Base-by-base conservation (phyloP, 2,113 vertebrate species). In the Neotoma lepida region DNA sequence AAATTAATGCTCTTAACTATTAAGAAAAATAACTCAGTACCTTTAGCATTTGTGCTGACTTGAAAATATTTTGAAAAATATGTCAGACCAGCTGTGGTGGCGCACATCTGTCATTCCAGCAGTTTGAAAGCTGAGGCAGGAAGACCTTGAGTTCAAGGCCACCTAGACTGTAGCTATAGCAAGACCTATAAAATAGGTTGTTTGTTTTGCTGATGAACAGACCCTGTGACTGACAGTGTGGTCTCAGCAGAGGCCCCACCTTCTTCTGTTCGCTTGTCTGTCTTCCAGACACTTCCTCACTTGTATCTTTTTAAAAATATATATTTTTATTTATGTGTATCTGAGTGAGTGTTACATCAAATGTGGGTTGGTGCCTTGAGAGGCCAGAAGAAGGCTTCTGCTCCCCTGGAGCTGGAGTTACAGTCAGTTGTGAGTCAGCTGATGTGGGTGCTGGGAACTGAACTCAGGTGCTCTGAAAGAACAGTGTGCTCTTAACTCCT, bases 41-140 rank as follows among this genome's bases (percentile, higher is more conserved):
- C 71, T 92, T 89, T 93, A 71, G 51, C 92, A 78, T 85, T 96
- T 96, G 70, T 66, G 66, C 76, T 77, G 89, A 95, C 78, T 96
- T 96, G 87, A 95, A 95, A 93, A 87, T 91, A 76, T 66, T 80
- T 84, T 78, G 91, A 84, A 94, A 92, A 89, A 74, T 66, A 4
- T 7, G 39, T 89, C 91, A 85, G 85, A n/a, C 46, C 22, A 68
- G 14, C 12, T 56, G 46, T 71, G 35, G 35, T 6, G 35, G 35
- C 66, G 71, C 49, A n/a, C 6, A 66, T 33, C 33, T 54, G 46
- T 51, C n/a, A 70, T 28, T 13, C 63, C 49, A 54, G 12, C 44
- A 54, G 3, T 87, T 7, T 39, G 46, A n/a, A n/a, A 24, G 33
- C 46, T 33, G 44, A 12, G 46, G 33, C 35, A 56, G 33, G 63